Percentiles rank a stretch among this genome's conserved stretches.
phyloP scores from a whole-genome alignment of 1,140 invertebrate genomes.

The Drosophila punjabiensis region DNA sequence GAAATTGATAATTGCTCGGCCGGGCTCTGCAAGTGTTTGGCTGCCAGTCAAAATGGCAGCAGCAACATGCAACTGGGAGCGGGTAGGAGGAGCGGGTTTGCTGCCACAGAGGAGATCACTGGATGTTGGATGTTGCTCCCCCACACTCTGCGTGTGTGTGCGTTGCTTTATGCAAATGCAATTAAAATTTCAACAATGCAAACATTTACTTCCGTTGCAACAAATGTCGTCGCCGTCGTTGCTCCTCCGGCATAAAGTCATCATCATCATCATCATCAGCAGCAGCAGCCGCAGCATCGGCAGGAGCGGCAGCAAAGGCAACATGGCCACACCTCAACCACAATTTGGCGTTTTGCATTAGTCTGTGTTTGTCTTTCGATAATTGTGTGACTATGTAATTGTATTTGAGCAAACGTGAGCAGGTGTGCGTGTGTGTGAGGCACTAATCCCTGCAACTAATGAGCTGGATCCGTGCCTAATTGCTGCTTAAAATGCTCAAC shows the following conservation, averaged over 20 bases:
- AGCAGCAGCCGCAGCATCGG: slow-evolving; percentile 15
- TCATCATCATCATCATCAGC: slow-evolving; percentile 26
- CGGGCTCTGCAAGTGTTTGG: slow-evolving; percentile 40
- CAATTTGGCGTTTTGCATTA: slow-evolving; percentile 79
- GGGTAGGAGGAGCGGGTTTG: neutral
- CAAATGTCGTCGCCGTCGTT: slow-evolving; percentile 64
- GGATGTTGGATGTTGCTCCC: slow-evolving; percentile 10
- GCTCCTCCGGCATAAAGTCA: slow-evolving; percentile 41
- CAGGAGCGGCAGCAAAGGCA: slow-evolving; percentile 21
- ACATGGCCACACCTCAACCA: slow-evolving; percentile 65
- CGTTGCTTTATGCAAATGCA: slow-evolving; percentile 82
- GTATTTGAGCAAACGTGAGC: slow-evolving; percentile 64
- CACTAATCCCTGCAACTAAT: slow-evolving; percentile 68
- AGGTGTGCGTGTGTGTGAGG: slow-evolving; percentile 21
- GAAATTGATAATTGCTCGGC: slow-evolving; percentile 77
- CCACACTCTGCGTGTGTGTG: slow-evolving; percentile 15
- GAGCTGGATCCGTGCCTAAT: slow-evolving; percentile 62
- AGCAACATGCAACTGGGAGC: slow-evolving; percentile 18
- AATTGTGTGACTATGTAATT: slow-evolving; percentile 82
- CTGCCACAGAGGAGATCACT: neutral
- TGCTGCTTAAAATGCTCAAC: slow-evolving; percentile 28
- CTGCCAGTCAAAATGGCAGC: slow-evolving; percentile 67
- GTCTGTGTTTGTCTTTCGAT: slow-evolving; percentile 75
- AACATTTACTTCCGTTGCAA: slow-evolving; percentile 84
- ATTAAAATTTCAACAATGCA: slow-evolving; percentile 85